These are phyloP conservation scores for Hypomecis atomaria DNA, from an alignment of 2,888 invertebrate species.

Conservation along the genomic window DNA sequence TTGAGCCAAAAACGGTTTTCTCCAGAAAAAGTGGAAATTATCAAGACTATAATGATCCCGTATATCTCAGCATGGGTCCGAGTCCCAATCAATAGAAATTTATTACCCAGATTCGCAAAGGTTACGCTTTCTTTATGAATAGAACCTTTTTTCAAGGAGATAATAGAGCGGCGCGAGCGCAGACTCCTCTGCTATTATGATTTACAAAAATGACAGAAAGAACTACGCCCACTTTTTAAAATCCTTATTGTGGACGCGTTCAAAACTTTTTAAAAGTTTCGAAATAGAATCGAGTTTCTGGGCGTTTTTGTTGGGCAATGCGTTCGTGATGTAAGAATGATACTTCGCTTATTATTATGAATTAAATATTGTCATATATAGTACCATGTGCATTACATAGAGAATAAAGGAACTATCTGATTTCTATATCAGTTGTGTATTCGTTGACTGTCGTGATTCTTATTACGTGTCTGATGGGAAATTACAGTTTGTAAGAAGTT, in stretches of 20 bases:
- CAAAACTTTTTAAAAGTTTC: conserved; percentile 81
- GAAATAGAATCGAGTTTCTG: conserved; percentile 66
- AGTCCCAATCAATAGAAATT: conserved; percentile 83
- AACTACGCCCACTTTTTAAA: conserved; percentile 82
- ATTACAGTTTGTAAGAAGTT: too few species aligned
- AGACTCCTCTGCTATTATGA: conserved; percentile 70
- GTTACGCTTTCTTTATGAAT: conserved; percentile 76
- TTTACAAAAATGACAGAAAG: conserved; percentile 75
- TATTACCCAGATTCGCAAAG: conserved; percentile 82
- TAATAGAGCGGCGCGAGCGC: conserved; percentile 76
- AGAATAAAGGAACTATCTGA: too few species aligned
- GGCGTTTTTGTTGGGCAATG: conserved; percentile 44
- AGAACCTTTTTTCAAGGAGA: conserved; percentile 55
- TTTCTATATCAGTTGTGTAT: too few species aligned
- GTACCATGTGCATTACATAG: too few species aligned
- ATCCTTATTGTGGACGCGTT: conserved; percentile 70
- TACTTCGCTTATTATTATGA: background rate
- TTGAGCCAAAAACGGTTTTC: conserved; percentile 42
- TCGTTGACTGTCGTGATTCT: too few species aligned
- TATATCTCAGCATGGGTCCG: conserved; percentile 82
- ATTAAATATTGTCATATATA: too few species aligned
- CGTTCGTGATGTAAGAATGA: conserved; percentile 20
- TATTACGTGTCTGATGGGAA: too few species aligned
- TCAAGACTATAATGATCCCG: conserved; percentile 79
- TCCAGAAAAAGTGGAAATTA: conserved; percentile 68